Percentiles rank a stretch among this genome's conserved stretches.
Evolutionary conservation across 2,113 vertebrate genomes (phyloP).

Genomic region (Misgurnus anguillicaudatus): DNA sequence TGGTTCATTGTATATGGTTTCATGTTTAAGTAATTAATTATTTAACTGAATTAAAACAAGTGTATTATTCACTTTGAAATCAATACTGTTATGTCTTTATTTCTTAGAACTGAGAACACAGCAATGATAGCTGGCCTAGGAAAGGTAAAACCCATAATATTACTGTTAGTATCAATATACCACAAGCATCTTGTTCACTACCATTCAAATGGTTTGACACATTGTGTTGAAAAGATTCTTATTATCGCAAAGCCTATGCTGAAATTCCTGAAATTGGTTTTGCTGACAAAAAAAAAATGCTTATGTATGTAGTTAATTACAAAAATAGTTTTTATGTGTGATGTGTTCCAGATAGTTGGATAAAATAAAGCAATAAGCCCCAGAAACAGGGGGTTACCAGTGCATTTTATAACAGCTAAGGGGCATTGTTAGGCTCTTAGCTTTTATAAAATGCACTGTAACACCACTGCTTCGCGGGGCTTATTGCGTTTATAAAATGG

Average conservation of each 20-base stretch:
- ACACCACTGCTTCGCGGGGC: too few relatives aligned
- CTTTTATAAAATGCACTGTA: too few relatives aligned
- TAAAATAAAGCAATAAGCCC: too few relatives aligned
- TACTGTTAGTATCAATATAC: neutral
- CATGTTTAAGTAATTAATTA: constrained; percentile 10
- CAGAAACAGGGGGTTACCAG: too few relatives aligned
- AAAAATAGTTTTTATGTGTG: neutral
- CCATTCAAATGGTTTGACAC: too few relatives aligned
- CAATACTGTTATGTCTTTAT: constrained; percentile 38
- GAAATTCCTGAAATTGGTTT: too few relatives aligned
- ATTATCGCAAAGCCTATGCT: too few relatives aligned
- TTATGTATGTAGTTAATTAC: too few relatives aligned
- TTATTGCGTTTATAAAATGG: too few relatives aligned
- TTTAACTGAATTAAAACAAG: constrained; percentile 12
- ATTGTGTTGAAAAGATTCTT: too few relatives aligned
- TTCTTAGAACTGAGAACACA: constrained; percentile 92
- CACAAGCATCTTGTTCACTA: neutral
- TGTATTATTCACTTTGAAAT: constrained; percentile 23
- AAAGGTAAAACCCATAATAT: constrained; percentile 76
- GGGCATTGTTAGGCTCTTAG: too few relatives aligned
- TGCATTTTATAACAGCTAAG: too few relatives aligned
- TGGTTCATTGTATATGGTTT: constrained; percentile 27
- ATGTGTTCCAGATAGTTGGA: neutral
- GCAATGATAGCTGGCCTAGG: constrained; percentile 94
- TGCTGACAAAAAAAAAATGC: neutral